Percentiles rank a stretch among this genome's conserved stretches.
Evolutionary conservation across 1,140 invertebrate genomes (phyloP).

Genomic region (Dendrolimus punctatus): DNA sequence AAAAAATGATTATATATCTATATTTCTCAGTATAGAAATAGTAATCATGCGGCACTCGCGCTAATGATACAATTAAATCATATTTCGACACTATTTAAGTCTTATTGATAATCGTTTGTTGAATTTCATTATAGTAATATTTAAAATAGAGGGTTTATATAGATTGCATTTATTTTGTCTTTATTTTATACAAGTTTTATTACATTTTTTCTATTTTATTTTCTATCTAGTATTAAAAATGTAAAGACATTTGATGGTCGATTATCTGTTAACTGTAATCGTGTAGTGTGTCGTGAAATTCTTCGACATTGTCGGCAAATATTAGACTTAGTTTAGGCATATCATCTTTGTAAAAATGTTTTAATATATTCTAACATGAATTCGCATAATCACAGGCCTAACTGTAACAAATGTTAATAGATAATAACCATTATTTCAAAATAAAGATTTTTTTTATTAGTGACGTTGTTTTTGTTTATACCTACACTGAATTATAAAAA

Average conservation of each 20-base stretch:
- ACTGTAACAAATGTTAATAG: constrained; percentile 68
- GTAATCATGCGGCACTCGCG: constrained; percentile 64
- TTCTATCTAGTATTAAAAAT: constrained; percentile 53
- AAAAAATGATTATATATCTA: constrained; percentile 66
- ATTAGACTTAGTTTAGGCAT: constrained; percentile 49
- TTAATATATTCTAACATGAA: constrained; percentile 45
- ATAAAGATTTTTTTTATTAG: constrained; percentile 65
- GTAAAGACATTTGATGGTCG: constrained; percentile 56
- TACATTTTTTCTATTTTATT: constrained; percentile 64
- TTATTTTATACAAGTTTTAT: constrained; percentile 54
- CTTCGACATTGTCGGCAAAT: constrained; percentile 14
- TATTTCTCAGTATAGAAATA: constrained; percentile 70
- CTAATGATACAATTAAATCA: constrained; percentile 48
- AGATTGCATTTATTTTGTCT: constrained; percentile 68
- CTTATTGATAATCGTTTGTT: constrained; percentile 57
- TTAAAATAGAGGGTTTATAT: constrained; percentile 58
- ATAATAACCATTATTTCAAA: constrained; percentile 70
- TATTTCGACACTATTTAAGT: constrained; percentile 55
- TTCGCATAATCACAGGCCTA: constrained; percentile 60
- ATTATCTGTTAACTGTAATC: constrained; percentile 66
- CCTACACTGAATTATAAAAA: neutral
- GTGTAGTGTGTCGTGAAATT: constrained; percentile 14
- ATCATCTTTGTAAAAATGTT: constrained; percentile 61
- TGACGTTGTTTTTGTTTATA: constrained; percentile 26
- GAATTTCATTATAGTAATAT: constrained; percentile 56